Evolutionary conservation across 2,113 vertebrate species (phyloP).

Genomic region (Dromiciops gliroides): DNA sequence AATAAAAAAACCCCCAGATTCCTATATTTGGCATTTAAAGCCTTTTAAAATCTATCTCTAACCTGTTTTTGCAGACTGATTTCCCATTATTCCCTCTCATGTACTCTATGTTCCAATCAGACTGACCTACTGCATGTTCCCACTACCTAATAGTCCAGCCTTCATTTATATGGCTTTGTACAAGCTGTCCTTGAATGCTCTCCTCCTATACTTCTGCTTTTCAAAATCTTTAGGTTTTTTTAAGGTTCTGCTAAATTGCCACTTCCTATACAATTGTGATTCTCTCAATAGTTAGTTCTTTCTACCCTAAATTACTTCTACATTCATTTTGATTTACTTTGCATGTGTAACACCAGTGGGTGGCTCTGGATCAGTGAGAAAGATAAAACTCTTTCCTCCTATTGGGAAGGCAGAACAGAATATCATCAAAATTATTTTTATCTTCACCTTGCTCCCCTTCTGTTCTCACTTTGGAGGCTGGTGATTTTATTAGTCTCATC

Average conservation of each 20-base stretch:
- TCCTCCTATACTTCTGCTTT: background rate
- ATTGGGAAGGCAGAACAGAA: background rate
- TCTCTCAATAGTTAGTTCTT: background rate
- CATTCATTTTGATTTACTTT: background rate
- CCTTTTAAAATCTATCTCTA: background rate
- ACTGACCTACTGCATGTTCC: background rate
- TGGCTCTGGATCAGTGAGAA: background rate
- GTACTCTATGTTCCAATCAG: background rate
- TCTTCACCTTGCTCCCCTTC: background rate
- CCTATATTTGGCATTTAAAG: background rate
- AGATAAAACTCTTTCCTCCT: background rate
- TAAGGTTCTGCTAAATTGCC: background rate
- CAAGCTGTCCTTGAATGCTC: background rate
- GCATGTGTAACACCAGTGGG: background rate
- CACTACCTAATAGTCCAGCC: background rate
- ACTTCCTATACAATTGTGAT: background rate
- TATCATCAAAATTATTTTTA: background rate
- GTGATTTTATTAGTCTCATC: background rate
- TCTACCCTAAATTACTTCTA: background rate
- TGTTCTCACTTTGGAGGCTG: background rate
- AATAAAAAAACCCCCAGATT: background rate
- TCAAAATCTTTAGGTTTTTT: background rate
- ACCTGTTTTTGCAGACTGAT: background rate
- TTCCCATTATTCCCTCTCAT: background rate
- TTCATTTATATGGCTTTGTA: background rate